Evolutionary conservation across 2,888 invertebrate genomes (phyloP), one percentile per base, ranked within the genome.

Genomic region (Limenitis arthemis): DNA sequence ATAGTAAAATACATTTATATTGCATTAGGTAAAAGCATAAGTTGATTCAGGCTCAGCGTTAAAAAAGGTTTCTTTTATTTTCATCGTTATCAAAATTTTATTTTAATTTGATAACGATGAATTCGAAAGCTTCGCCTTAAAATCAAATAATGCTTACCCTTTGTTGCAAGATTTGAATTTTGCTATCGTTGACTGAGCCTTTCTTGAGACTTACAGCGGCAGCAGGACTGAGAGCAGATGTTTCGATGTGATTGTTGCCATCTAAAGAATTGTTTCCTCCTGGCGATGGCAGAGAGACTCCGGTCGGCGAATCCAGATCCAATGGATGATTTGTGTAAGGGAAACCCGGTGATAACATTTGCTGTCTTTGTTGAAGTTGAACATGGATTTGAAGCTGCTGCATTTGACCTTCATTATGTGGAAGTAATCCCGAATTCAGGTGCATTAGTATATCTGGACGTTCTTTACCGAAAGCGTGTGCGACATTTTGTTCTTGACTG

Each of bases 251-350:
- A 58, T 78, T 85, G 61, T 80, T 83, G 29, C 90, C 90, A 63
- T 93, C 93, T 66, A 93, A 75, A 0, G 92, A 92, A 69, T 90
- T 91, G 59, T 91, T 90, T 32, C 90, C 91, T 52, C 91, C 93
- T 0, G 95, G 94, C 41, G 94, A 94, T 1, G 95, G 95, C 58
- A 95, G 80, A 41, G 94, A 94, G 67, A 94, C 91, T 40, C 80
- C 85, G n/a, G 90, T 88, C 39, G 93, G 92, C 49, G 93, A 93
- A 60, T 92, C 92, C 36, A 93, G 90, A 66, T 93, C 93, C 67
- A 93, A 72, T 28, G 89, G 89, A 72, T 90, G 91, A 68, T 89
- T 90, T 70, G 88, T 82, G 75, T 91, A 91, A 55, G 89, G 89
- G 57, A 90, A 86, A 44, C 88, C 84, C 55, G 91, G 86, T 68